Percentiles rank a stretch among this genome's conserved stretches.
Conservation (phyloP, 2,113 vertebrate genomes). For the Orientallactaga bullata region DNA sequence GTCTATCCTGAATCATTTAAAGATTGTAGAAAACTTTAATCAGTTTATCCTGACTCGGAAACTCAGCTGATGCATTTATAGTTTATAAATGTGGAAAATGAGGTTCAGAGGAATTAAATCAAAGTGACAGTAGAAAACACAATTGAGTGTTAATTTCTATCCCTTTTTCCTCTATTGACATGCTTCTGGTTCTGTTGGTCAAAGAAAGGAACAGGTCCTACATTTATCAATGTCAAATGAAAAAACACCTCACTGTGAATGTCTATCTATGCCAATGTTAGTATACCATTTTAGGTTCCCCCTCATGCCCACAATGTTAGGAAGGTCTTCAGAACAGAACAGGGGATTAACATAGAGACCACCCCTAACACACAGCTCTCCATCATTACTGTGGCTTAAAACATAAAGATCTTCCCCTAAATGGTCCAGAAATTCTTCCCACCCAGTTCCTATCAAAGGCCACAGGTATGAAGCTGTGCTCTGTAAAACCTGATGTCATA, state of each 20-base stretch:
- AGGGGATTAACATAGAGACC: neutral
- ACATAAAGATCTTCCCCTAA: neutral
- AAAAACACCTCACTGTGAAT: neutral
- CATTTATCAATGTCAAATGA: neutral
- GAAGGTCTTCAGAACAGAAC: neutral
- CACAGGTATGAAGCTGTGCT: conserved; percentile 40
- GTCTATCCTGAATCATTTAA: neutral
- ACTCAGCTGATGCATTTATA: neutral
- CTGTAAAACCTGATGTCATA: conserved; percentile 43
- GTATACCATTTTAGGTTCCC: neutral
- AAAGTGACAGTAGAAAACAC: neutral
- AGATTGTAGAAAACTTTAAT: neutral
- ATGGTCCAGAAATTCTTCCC: neutral
- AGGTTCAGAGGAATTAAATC: conserved; percentile 26
- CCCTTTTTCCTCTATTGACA: neutral
- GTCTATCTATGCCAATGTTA: neutral
- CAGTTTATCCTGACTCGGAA: neutral
- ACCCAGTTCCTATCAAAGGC: neutral
- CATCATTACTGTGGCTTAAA: neutral
- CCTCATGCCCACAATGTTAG: neutral
- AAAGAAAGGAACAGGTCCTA: neutral
- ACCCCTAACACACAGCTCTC: neutral
- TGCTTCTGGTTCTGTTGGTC: neutral
- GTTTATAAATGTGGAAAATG: conserved; percentile 3
- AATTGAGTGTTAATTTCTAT: neutral